Base-by-base conservation (phyloP, 1,140 invertebrate genomes). In the Mycetomoellerius zeteki region DNA sequence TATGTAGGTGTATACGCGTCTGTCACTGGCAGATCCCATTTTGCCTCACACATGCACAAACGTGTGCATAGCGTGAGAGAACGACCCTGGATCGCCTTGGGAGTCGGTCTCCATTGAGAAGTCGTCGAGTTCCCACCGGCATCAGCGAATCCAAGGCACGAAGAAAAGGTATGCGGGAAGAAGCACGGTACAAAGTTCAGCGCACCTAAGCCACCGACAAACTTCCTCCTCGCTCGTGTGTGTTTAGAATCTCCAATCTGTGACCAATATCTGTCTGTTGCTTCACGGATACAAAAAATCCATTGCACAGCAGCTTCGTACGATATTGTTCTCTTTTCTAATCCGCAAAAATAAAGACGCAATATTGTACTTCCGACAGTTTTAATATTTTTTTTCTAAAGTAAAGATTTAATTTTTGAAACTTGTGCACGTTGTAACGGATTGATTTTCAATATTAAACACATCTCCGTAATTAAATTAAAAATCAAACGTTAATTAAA, bases 81-180 rank as follows among this genome's bases (percentile, higher is more conserved):
- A 90, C 89, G 88, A 90, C 81, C 89, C 88, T 90, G 89, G 77
- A 71, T 86, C 86, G 89, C 69, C 88, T 90, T 90, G 88, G 69
- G 88, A 90, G 86, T 85, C 54, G 21, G 56, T 47, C 73, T 76
- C 80, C 86, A 90, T 88, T 88, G 73, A 90, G 88, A 54, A 86
- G 67, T 33, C 56, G 76, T 4, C 73, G 14, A 7, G 72, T 90
- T 80, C 81, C 88, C 77, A 81, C 71, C 71, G 71, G 80, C 86
- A 64, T 0, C 65, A 14, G 73, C 60, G 62, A 75, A 84, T 73
- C 72, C 58, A 21, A 50, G 6, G 37, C 14, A 71, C 71, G 33
- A 30, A 84, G 88, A 65, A 69, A 47, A 75, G 76, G 47, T 7
- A 75, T 54, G 75, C 24, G 54, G 27, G 67, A 60, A 69, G 47